Base-by-base conservation (phyloP, 23 tunicate species). In the Trididemnum nubilum region DNA sequence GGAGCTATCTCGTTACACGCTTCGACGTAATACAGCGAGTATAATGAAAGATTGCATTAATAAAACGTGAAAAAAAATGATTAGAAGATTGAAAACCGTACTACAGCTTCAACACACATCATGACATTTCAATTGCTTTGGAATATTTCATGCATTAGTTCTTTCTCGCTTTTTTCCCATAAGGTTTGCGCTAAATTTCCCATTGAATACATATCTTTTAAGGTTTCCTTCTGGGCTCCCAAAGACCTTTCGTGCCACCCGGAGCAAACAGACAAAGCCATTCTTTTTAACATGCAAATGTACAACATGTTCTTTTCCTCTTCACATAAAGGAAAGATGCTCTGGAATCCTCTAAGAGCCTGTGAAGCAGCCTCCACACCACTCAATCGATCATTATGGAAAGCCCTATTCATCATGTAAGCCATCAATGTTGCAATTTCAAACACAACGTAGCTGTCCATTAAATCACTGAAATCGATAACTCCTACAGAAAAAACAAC, bases 391-490 rank as follows among this genome's bases (percentile, higher is more conserved):
- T 40, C 58, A n/a, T n/a, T n/a, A 5, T 73, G 28, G 26, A 25
- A 37, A 9, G 78, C 78, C 39, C 39, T 73, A 7, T 19, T 21
- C 78, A 73, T 73, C 25, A 73, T 39, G 78, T 73, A 73, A 3
- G 58, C 58, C 78, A 73, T 37, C 28, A 73, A 21, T 9, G 58
- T 73, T 37, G 58, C 78, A 38, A 73, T 24, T 73, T 73, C 78
- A 73, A 73, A 73, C 3, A 73, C 78, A 27, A 73, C 21, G 9
- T 24, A 3, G 27, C 58, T 26, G 29, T 37, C 78, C 57, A 38
- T 38, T 7, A 73, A 37, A 58, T 73, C 78, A 39, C 78, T 26
- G 39, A 73, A 73, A 38, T 73, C 78, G 31, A 73, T 73, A 21
- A 73, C 31, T 3, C 78, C 78, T 73, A 58, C 38, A 32, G 7